Evolutionary conservation across 1,140 invertebrate genomes (phyloP).

Genomic region (Rhynchophorus ferrugineus): DNA sequence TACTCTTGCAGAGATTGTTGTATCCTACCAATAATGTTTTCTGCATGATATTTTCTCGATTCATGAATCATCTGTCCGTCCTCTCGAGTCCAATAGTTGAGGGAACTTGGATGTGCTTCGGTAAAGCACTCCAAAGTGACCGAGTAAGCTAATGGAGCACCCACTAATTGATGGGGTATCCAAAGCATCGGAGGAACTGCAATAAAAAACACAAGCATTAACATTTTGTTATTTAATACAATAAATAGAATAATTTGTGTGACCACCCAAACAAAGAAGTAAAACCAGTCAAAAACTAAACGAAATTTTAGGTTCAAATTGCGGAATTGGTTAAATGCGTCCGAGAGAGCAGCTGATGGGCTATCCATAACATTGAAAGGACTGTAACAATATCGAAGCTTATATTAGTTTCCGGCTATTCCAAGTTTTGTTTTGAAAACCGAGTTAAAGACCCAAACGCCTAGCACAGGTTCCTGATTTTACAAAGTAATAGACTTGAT

Average conservation of each 20-base stretch:
- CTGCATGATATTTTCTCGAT: slow-evolving; percentile 69
- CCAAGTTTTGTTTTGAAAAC: slow-evolving; percentile 22
- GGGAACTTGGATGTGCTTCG: slow-evolving; percentile 81
- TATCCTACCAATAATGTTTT: slow-evolving; percentile 53
- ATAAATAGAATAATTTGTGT: neutral
- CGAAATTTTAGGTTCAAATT: slow-evolving; percentile 9
- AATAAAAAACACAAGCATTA: slow-evolving; percentile 33
- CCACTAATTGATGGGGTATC: slow-evolving; percentile 85
- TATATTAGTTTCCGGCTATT: slow-evolving; percentile 21
- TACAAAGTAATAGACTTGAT: slow-evolving; percentile 13
- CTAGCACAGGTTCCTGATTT: slow-evolving; percentile 14
- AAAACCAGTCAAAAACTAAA: too few species aligned
- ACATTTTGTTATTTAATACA: neutral
- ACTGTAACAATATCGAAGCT: slow-evolving; percentile 22
- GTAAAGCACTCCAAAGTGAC: slow-evolving; percentile 83
- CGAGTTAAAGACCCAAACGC: slow-evolving; percentile 11
- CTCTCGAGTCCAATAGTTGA: slow-evolving; percentile 87
- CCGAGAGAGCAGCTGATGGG: slow-evolving; percentile 11
- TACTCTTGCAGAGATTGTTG: neutral
- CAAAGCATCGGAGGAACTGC: slow-evolving; percentile 82
- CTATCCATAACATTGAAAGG: slow-evolving; percentile 20
- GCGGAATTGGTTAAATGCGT: slow-evolving; percentile 8
- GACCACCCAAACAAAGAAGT: neutral
- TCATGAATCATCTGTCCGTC: slow-evolving; percentile 85
- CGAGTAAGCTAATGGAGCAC: slow-evolving; percentile 68